Conservation (phyloP, 1,140 invertebrate genomes). For the Limonius californicus region DNA sequence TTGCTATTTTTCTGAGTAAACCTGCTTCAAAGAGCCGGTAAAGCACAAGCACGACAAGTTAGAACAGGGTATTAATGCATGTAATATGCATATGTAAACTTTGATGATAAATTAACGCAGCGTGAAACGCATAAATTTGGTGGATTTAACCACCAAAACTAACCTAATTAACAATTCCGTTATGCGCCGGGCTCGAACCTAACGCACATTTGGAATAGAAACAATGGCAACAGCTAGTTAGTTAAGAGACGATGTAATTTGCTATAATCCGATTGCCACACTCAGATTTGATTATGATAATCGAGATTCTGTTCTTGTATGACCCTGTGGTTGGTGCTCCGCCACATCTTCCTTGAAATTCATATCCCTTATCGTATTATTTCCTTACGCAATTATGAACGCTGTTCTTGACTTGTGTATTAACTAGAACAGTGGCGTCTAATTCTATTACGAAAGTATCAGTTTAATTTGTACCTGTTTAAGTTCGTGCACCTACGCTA, state of each 20-base stretch:
- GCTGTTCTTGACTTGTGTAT: constrained; percentile 3
- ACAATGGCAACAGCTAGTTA: constrained; percentile 33
- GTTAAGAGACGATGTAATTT: constrained; percentile 35
- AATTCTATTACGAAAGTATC: not conserved
- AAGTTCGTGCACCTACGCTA: too few relatives aligned
- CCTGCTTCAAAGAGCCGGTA: too few relatives aligned
- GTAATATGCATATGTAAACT: constrained; percentile 20
- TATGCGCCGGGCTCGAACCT: not conserved
- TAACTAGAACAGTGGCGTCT: not conserved
- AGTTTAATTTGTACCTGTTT: not conserved
- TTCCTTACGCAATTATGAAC: constrained; percentile 12
- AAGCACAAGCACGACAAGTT: too few relatives aligned
- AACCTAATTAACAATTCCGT: constrained; percentile 13
- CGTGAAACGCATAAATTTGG: constrained; percentile 11
- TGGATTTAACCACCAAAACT: constrained; percentile 11
- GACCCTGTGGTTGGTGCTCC: constrained; percentile 19
- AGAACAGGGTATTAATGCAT: constrained; percentile 5
- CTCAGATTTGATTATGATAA: constrained; percentile 35
- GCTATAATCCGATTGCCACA: constrained; percentile 31
- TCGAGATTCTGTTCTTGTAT: constrained; percentile 24
- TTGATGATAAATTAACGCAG: constrained; percentile 19
- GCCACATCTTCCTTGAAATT: constrained; percentile 22
- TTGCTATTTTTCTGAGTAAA: too few relatives aligned
- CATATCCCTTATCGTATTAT: constrained; percentile 27
- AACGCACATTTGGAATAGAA: constrained; percentile 12